phyloP scores from a whole-genome alignment of 2,113 vertebrate species.

The Trinectes maculatus region DNA sequence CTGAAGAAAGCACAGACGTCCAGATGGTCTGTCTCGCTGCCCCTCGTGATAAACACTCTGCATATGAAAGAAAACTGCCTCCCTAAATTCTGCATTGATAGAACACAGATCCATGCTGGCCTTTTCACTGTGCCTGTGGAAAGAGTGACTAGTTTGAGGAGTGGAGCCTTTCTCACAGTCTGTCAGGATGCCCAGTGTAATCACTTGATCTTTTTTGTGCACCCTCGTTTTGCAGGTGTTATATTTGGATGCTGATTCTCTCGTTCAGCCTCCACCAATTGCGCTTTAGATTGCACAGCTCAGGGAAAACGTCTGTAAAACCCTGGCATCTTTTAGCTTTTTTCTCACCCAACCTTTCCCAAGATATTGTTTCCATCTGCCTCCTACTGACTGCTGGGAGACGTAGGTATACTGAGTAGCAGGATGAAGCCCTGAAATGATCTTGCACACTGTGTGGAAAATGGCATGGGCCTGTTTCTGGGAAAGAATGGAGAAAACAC shows the following conservation, averaged over 20 bases:
- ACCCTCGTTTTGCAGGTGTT: conserved; percentile 74
- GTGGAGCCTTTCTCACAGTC: conserved; percentile 37
- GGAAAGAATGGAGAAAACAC: neutral
- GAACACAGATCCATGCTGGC: conserved; percentile 59
- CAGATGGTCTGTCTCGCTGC: conserved; percentile 29
- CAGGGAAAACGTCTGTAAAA: conserved; percentile 15
- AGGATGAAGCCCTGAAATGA: conserved; percentile 47
- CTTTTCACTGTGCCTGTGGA: conserved; percentile 60
- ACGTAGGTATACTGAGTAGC: conserved; percentile 60
- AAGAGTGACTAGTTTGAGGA: conserved; percentile 52
- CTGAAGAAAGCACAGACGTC: conserved; percentile 19
- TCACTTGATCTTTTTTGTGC: conserved; percentile 69
- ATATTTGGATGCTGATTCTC: conserved; percentile 62
- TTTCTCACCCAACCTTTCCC: conserved; percentile 37
- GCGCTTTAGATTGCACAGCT: conserved; percentile 25
- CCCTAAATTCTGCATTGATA: conserved; percentile 42
- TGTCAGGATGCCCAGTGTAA: conserved; percentile 56
- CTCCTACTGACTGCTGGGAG: conserved; percentile 22
- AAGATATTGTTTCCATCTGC: conserved; percentile 70
- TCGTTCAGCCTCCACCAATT: conserved; percentile 35
- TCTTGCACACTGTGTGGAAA: conserved; percentile 22
- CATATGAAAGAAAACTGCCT: conserved; percentile 46
- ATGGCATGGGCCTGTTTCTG: neutral
- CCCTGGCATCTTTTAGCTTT: conserved; percentile 45
- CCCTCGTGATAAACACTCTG: conserved; percentile 51